phyloP scores from a whole-genome alignment of 1,140 invertebrate species.

The Spodoptera frugiperda region DNA sequence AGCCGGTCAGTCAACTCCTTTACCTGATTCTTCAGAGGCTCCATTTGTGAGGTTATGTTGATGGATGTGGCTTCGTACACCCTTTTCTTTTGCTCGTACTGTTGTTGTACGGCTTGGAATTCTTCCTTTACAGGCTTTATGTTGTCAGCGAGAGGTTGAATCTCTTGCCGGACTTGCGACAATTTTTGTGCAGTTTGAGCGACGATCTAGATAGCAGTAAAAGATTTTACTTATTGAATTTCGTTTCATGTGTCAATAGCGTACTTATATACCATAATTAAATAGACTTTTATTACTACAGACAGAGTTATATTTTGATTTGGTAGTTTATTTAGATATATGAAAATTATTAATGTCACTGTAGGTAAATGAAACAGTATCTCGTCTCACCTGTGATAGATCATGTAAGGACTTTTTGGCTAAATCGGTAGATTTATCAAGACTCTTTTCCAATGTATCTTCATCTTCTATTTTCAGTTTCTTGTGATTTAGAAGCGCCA shows the following conservation, averaged over 20 bases:
- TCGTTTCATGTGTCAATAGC: too few species aligned
- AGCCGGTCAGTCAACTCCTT: conserved; percentile 79
- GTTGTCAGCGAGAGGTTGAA: conserved; percentile 79
- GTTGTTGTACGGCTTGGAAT: conserved; percentile 82
- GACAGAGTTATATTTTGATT: too few species aligned
- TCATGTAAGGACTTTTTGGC: conserved; percentile 81
- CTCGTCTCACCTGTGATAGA: conserved; percentile 77
- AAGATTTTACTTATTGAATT: too few species aligned
- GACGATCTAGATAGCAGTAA: conserved; percentile 70
- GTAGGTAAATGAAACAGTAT: too few species aligned
- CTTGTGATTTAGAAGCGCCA: conserved; percentile 84
- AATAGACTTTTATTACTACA: too few species aligned
- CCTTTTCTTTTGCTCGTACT: conserved; percentile 85
- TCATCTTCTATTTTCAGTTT: conserved; percentile 82
- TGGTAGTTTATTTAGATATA: too few species aligned
- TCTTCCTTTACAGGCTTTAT: conserved; percentile 84
- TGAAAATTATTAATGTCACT: too few species aligned
- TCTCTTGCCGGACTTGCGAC: conserved; percentile 82
- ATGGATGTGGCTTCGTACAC: conserved; percentile 84
- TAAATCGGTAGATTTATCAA: conserved; percentile 71
- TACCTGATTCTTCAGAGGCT: conserved; percentile 81
- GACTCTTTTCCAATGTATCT: conserved; percentile 68
- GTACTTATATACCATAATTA: too few species aligned
- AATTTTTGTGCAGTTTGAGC: conserved; percentile 82
- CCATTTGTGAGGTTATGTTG: conserved; percentile 85